Percentiles rank a stretch among this genome's conserved stretches.
Conservation (phyloP, 1,140 invertebrate genomes). For the Pseudomyrmex cubaensis region DNA sequence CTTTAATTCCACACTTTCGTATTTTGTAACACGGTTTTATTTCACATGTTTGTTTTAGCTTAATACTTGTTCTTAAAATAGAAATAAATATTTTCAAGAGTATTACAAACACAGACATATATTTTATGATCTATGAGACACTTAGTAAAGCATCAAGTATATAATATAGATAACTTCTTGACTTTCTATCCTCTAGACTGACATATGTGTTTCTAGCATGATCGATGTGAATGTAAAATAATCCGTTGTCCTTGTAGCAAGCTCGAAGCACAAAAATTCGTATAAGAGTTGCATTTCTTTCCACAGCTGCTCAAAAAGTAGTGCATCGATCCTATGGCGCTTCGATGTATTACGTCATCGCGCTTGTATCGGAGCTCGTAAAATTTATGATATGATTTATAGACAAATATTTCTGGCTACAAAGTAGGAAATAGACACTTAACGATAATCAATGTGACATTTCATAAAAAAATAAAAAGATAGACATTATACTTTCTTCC, state of each 20-base stretch:
- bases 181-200: not conserved
- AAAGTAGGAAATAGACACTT: slow-evolving; percentile 2
- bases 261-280: slow-evolving; percentile 5
- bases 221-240: slow-evolving; percentile 35
- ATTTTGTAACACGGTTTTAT: not conserved
- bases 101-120: not conserved
- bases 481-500: not conserved
- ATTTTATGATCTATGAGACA: not conserved
- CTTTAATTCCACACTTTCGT: too few relatives aligned
- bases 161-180: slow-evolving; percentile 3
- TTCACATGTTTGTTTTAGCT: not conserved
- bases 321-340: slow-evolving; percentile 25
- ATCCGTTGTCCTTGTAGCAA: slow-evolving; percentile 18
- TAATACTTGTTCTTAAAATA: too few relatives aligned
- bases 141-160: not conserved
- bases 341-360: slow-evolving; percentile 26
- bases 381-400: slow-evolving; percentile 47
- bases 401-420: slow-evolving; percentile 19
- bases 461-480: slow-evolving; percentile 16
- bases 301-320: slow-evolving; percentile 25
- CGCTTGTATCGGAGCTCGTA: not conserved
- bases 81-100: too few relatives aligned
- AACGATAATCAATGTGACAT: not conserved
- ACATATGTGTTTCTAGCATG: slow-evolving; percentile 1
- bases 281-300: slow-evolving; percentile 27